Evolutionary conservation across 2,888 invertebrate genomes (phyloP).

Genomic region (Caenorhabditis imperialis): DNA sequence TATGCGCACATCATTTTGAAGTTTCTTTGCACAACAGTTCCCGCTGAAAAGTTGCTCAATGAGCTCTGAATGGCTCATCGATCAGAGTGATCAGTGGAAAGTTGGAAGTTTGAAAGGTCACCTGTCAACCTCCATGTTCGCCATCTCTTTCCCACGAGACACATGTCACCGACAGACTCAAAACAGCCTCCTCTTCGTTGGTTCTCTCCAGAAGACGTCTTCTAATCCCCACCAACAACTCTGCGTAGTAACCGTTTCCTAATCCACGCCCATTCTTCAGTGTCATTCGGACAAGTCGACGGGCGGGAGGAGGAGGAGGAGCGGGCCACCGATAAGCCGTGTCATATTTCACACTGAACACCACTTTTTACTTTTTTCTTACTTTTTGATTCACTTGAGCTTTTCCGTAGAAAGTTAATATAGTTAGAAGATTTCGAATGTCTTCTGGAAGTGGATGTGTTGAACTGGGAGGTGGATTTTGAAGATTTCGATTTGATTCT

Average conservation of each 20-base stretch:
- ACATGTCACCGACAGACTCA: slow-evolving; percentile 31
- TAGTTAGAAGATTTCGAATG: no score
- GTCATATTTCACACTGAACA: slow-evolving; percentile 35
- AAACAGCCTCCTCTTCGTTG: no score
- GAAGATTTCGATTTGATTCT: no score
- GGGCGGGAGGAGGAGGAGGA: background rate
- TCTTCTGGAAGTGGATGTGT: no score
- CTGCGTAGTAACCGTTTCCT: slow-evolving; percentile 29
- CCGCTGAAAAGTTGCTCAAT: background rate
- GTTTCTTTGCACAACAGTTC: background rate
- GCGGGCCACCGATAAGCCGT: slow-evolving; percentile 2
- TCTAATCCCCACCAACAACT: slow-evolving; percentile 29
- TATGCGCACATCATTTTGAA: no score
- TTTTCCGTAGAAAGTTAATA: no score
- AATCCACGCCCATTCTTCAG: slow-evolving; percentile 40
- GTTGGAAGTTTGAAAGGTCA: background rate
- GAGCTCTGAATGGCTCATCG: background rate
- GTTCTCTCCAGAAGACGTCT: no score
- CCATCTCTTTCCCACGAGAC: background rate
- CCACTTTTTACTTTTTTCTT: slow-evolving; percentile 9
- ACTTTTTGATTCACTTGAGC: background rate
- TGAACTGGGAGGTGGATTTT: no score
- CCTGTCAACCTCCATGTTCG: background rate
- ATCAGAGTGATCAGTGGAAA: background rate
- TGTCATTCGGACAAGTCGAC: slow-evolving; percentile 25